phyloP scores from a whole-genome alignment of 2,113 vertebrate species.

The Pangasianodon hypophthalmus region DNA sequence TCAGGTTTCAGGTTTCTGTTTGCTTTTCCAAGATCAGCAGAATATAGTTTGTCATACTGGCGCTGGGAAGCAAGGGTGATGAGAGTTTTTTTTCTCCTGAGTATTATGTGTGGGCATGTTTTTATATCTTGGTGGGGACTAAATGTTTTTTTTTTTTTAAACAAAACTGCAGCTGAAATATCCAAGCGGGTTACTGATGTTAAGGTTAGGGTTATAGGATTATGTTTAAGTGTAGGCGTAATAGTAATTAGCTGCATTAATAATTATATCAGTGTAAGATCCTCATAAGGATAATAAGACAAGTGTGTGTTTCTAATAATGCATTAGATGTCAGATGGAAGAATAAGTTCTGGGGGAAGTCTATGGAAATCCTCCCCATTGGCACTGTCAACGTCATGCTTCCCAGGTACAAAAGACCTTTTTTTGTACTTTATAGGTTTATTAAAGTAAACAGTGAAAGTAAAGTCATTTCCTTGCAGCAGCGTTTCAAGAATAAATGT shows the following conservation, averaged over 20 bases:
- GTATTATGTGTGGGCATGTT: not conserved
- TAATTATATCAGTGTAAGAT: not conserved
- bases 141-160: not conserved
- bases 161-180: no score
- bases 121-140: not conserved
- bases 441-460: not conserved
- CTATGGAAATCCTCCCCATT: slow-evolving; percentile 97
- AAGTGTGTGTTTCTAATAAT: slow-evolving; percentile 12
- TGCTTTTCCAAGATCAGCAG: not conserved
- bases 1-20: not conserved
- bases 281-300: not conserved
- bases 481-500: not conserved
- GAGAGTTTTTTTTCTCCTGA: not conserved
- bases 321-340: slow-evolving; percentile 96
- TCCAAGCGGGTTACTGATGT: not conserved
- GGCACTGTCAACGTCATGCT: slow-evolving; percentile 91
- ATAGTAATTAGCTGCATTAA: not conserved
- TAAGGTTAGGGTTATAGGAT: no score
- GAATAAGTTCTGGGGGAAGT: slow-evolving; percentile 99
- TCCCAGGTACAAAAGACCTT: slow-evolving; percentile 79
- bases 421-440: not conserved
- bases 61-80: not conserved
- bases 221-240: not conserved
- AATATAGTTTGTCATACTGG: not conserved
- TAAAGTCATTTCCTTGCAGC: not conserved